phyloP scores from a whole-genome alignment of 2,113 vertebrate species.

The Oryzias javanicus region DNA sequence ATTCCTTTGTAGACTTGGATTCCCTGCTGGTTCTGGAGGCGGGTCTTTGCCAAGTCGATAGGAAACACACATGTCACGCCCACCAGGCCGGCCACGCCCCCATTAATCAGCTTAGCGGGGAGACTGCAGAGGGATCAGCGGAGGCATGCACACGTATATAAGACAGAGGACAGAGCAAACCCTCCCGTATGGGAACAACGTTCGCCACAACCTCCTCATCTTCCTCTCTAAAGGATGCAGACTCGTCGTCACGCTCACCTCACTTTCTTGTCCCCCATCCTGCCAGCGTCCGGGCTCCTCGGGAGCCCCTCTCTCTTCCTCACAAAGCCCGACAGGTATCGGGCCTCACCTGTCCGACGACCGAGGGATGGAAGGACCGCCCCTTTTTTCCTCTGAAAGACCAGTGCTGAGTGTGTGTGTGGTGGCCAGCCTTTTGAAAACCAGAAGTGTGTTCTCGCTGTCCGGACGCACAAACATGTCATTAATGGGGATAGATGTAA shows the following conservation, averaged over 20 bases:
- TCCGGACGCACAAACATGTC: constrained; percentile 35
- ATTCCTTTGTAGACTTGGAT: constrained; percentile 82
- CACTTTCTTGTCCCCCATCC: constrained; percentile 75
- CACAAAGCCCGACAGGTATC: constrained; percentile 9
- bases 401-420: constrained; percentile 16
- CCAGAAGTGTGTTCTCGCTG: neutral
- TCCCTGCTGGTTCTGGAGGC: constrained; percentile 89
- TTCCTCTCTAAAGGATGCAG: too few relatives aligned
- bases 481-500: neutral
- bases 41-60: constrained; percentile 89
- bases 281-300: constrained; percentile 51
- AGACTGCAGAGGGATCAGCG: constrained; percentile 73
- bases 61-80: constrained; percentile 92
- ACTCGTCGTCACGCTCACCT: constrained; percentile 58
- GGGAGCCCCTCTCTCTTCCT: constrained; percentile 19
- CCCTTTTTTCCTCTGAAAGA: constrained; percentile 17
- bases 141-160: constrained; percentile 4
- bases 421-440: constrained; percentile 26
- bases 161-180: constrained; percentile 19
- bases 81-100: constrained; percentile 87
- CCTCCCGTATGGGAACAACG: too few relatives aligned
- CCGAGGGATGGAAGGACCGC: neutral
- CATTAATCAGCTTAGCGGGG: constrained; percentile 87
- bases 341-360: constrained; percentile 24
- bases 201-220: too few relatives aligned